A percentile compares a stretch with the other conserved stretches of the same genome.
Conservation (phyloP, 2,113 vertebrate genomes). For the Copsychus sechellarum region DNA sequence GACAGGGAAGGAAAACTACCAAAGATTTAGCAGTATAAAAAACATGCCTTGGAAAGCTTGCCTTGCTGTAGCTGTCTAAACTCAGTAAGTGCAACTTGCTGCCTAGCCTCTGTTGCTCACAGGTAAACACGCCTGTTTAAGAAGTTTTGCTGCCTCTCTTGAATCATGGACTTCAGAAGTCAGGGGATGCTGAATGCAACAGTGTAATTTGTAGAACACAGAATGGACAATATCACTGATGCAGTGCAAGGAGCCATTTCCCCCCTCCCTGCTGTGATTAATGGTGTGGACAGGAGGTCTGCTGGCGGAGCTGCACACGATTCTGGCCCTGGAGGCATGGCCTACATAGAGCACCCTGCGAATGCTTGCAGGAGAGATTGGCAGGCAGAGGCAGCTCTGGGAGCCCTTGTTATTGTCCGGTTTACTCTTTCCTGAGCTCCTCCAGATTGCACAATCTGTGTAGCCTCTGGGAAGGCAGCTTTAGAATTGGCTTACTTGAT, state of each 20-base stretch:
- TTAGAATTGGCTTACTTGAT: background rate
- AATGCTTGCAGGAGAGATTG: background rate
- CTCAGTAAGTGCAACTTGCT: background rate
- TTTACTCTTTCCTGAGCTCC: background rate
- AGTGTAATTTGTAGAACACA: background rate
- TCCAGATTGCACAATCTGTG: conserved; percentile 23
- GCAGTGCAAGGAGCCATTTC: background rate
- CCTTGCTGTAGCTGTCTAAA: background rate
- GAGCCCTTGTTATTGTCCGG: conserved; percentile 10
- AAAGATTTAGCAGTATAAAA: background rate
- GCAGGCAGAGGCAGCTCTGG: background rate
- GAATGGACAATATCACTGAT: background rate
- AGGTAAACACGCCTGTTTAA: background rate
- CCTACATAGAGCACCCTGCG: background rate
- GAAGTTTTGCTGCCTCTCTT: background rate
- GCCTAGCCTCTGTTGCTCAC: background rate
- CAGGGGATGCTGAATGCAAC: background rate
- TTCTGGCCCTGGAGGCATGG: conserved; percentile 6
- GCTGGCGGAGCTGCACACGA: background rate
- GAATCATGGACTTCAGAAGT: background rate
- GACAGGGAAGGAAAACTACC: background rate
- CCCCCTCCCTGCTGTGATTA: conserved; percentile 19
- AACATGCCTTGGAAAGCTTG: background rate
- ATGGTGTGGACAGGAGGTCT: conserved; percentile 6
- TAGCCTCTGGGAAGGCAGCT: conserved; percentile 33